These are phyloP conservation scores for Leuctra nigra DNA, from an alignment of 2,888 invertebrate genomes.

Conservation along the genomic window DNA sequence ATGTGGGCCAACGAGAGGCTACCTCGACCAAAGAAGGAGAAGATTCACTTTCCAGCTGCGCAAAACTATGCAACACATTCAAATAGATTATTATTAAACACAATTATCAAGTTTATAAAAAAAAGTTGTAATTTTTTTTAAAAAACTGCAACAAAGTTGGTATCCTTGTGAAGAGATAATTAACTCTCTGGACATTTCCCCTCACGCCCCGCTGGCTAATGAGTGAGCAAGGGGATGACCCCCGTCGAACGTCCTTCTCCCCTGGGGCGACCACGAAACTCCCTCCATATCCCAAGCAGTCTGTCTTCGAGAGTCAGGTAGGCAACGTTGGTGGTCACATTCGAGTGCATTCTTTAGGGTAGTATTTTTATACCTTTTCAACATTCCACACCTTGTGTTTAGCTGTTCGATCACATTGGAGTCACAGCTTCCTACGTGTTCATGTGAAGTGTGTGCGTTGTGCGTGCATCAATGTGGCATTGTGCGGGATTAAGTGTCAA, in stretches of 20 bases:
- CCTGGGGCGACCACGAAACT: constrained; percentile 17
- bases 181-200: constrained; percentile 21
- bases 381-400: background rate
- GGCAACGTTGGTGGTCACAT: constrained; percentile 11
- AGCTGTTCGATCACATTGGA: no score
- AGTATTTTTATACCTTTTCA: background rate
- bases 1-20: constrained; percentile 18
- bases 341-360: constrained; percentile 11
- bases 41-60: constrained; percentile 9
- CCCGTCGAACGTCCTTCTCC: no score
- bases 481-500: no score
- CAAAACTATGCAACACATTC: background rate
- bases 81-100: background rate
- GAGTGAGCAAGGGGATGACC: no score
- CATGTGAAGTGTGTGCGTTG: background rate
- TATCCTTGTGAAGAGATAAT: constrained; percentile 16
- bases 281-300: constrained; percentile 10
- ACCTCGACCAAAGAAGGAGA: background rate
- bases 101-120: background rate
- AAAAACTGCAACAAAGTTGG: constrained; percentile 3
- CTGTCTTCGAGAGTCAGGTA: constrained; percentile 11
- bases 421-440: no score
- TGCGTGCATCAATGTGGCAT: background rate
- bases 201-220: constrained; percentile 14
- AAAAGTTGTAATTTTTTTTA: background rate